phyloP scores from a whole-genome alignment of 2,888 invertebrate genomes.

The Platycnemis pennipes region DNA sequence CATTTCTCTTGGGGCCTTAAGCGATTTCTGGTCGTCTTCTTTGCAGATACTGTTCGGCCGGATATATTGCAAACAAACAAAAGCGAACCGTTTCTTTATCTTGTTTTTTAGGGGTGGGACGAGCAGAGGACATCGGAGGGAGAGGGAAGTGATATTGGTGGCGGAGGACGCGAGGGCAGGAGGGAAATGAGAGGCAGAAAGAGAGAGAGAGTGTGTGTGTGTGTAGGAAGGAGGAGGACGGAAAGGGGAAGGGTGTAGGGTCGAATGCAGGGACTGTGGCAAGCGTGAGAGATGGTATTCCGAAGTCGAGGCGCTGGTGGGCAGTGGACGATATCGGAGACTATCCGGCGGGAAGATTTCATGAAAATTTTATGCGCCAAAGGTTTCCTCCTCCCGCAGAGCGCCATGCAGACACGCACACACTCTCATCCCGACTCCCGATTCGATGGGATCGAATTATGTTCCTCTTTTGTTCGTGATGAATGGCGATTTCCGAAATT shows the following conservation, averaged over 20 bases:
- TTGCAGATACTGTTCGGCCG: conserved; percentile 11
- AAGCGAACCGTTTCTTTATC: conserved; percentile 22
- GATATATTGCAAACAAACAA: background rate
- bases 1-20: conserved; percentile 15
- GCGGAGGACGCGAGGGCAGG: background rate
- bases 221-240: background rate
- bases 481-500: conserved; percentile 49
- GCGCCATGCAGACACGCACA: background rate
- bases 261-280: background rate
- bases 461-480: conserved; percentile 51
- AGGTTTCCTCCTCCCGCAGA: conserved; percentile 28
- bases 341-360: conserved; percentile 34
- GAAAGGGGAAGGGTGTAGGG: background rate
- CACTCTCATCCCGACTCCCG: background rate
- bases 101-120: background rate
- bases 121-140: background rate
- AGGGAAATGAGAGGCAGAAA: background rate
- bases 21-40: conserved; percentile 31
- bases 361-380: conserved; percentile 45
- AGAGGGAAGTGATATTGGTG: background rate
- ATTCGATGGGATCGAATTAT: conserved; percentile 23
- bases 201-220: background rate
- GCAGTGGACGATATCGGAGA: conserved; percentile 20
- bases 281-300: conserved; percentile 26
- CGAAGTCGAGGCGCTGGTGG: conserved; percentile 5